Base-by-base conservation (phyloP, 1,140 invertebrate genomes). In the Cataglyphis hispanica region DNA sequence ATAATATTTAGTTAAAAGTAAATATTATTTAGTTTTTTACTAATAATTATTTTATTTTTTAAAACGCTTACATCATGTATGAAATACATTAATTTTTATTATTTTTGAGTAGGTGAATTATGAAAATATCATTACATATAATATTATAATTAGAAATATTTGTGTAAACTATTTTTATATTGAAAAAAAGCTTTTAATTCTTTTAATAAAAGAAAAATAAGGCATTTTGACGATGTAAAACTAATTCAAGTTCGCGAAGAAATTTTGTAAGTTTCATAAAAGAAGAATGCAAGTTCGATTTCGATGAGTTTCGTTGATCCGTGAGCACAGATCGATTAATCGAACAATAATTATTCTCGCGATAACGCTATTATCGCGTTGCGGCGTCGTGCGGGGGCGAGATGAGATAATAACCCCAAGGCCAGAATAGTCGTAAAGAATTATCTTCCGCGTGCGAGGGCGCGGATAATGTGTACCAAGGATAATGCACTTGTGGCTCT, bases 381-480 rank as follows among this genome's bases (percentile, higher is more conserved):
- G 19, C 16, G 50, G 8, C 31, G 27, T 46, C 60, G 2, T 22
- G 16, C 37, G 67, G 40, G 22, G 60, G 46, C 58, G 25, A 60
- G 40, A 27, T 27, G 63, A 84, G 61, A 64, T 80, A 80, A 80
- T 50, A 63, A 66, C 19, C 50, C 11, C 61, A 86, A 86, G 69
- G 60, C 7, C 13, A 60, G 67, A 34, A 69, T 67, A 50, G 85
- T 25, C 19, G 50, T 63, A 70, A 58, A 84, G 25, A 64, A 72
- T 86, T 76, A 74, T 72, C 50, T 69, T 50, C 16, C 7, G 7
- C 11, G 5, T 19, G 10, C 16, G 37, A 63, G 11, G 16, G 31
- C 46, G 13, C 25, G n/a, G 22, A 34, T 50, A 43, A 69, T 25
- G 40, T 31, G 69, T 25, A 63, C 31, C 53, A 61, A 40, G 22